These are phyloP conservation scores for Hylaea fasciaria DNA, from an alignment of 2,888 invertebrate genomes.

Conservation along the genomic window DNA sequence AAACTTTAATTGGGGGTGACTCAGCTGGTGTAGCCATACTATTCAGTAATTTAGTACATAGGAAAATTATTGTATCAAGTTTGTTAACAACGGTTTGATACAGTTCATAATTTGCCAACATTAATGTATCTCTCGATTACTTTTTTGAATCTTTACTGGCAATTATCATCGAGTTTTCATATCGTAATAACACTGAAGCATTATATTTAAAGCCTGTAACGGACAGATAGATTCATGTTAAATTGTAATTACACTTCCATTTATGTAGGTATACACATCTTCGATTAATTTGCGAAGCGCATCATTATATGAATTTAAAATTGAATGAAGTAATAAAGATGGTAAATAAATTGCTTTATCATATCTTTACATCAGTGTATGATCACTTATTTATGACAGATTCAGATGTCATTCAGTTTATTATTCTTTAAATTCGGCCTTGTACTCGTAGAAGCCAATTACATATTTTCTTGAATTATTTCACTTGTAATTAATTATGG, in stretches of 20 bases:
- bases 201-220: neutral
- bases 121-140: slow-evolving; percentile 1
- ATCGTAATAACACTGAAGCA: neutral
- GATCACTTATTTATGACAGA: neutral
- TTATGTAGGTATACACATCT: neutral
- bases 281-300: slow-evolving; percentile 2
- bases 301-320: slow-evolving; percentile 1
- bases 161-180: neutral
- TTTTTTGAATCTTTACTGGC: neutral
- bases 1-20: slow-evolving; percentile 75
- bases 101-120: neutral
- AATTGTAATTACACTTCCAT: slow-evolving; percentile 5
- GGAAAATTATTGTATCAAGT: slow-evolving; percentile 56
- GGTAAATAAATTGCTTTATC: slow-evolving; percentile 60
- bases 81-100: neutral
- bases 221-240: neutral
- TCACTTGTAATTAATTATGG: too few relatives aligned
- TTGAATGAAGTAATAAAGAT: slow-evolving; percentile 66
- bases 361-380: slow-evolving; percentile 28
- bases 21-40: slow-evolving; percentile 50
- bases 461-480: too few relatives aligned
- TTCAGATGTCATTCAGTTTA: slow-evolving; percentile 1
- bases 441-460: neutral
- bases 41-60: slow-evolving; percentile 45
- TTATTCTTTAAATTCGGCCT: neutral